A percentile compares a stretch with the other conserved stretches of the same genome.
Evolutionary conservation across 2,113 vertebrate species (phyloP).

Genomic region (Oriolus oriolus): DNA sequence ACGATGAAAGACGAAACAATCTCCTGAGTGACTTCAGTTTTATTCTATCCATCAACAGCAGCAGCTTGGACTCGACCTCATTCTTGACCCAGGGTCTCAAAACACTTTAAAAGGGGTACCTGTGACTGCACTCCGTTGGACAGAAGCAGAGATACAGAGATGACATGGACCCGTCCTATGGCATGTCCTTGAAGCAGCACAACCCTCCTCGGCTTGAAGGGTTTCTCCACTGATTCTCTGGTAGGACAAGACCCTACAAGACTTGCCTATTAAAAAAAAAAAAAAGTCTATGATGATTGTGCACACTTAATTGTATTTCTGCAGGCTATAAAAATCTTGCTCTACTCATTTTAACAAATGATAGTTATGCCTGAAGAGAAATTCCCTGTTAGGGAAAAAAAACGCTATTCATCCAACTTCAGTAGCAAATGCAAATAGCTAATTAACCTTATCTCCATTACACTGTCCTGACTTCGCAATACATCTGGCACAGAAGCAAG

Average conservation of each 20-base stretch:
- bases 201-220: background rate
- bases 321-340: conserved; percentile 25
- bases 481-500: conserved; percentile 9
- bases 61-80: background rate
- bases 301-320: conserved; percentile 17
- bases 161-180: accelerated
- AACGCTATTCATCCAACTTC: background rate
- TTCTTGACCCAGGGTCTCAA: background rate
- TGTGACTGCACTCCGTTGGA: background rate
- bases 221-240: accelerated
- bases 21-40: background rate
- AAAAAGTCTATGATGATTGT: background rate
- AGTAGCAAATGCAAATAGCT: conserved; percentile 48
- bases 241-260: conserved; percentile 34
- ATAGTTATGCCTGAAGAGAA: conserved; percentile 36
- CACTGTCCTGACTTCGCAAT: background rate
- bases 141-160: background rate
- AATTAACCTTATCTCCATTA: conserved; percentile 62
- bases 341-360: conserved; percentile 7
- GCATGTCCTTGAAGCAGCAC: background rate
- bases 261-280: background rate
- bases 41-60: background rate
- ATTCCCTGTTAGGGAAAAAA: background rate
- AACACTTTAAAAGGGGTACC: background rate
- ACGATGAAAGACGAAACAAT: accelerated